A percentile compares a stretch with the other conserved stretches of the same genome.
These are phyloP conservation scores for Doryteuthis pealeii DNA, from an alignment of 1,140 invertebrate species.

Conservation along the genomic window DNA sequence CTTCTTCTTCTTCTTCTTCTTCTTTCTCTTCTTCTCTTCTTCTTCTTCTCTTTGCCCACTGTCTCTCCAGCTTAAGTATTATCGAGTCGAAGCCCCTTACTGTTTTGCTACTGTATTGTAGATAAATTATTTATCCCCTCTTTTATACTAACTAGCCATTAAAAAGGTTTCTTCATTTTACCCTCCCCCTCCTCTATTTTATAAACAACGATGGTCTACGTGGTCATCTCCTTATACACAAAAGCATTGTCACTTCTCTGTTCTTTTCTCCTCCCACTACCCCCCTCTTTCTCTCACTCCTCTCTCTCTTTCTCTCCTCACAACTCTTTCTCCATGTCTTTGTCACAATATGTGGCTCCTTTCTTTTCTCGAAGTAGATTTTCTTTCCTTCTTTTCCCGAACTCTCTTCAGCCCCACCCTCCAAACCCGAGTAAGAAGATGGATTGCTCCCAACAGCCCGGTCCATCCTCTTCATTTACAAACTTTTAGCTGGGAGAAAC, in stretches of 20 bases:
- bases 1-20: not conserved
- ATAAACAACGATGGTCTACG: not conserved
- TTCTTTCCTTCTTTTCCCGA: not conserved
- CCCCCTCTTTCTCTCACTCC: not conserved
- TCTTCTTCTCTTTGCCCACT: not conserved
- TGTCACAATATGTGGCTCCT: too few species aligned
- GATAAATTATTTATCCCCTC: not conserved
- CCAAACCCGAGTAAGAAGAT: constrained; percentile 16
- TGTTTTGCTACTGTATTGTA: too few species aligned
- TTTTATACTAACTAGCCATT: not conserved
- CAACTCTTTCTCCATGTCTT: too few species aligned
- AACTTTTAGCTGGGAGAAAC: too few species aligned
- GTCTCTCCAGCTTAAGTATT: not conserved
- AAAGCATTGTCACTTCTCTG: not conserved
- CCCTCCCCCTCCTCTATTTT: not conserved
- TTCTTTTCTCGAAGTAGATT: not conserved
- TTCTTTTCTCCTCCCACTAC: not conserved
- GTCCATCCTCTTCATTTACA: constrained; percentile 20
- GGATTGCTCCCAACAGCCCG: constrained; percentile 17
- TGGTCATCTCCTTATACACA: too few species aligned
- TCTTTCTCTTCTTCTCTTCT: not conserved
- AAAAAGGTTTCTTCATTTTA: not conserved
- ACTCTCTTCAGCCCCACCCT: not conserved
- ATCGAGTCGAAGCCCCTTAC: too few species aligned
- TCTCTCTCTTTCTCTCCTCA: too few species aligned